Percentiles rank a stretch among this genome's conserved stretches.
Conservation (phyloP, 2,797 vertebrate species). For the Pantherophis alleghaniensis region DNA sequence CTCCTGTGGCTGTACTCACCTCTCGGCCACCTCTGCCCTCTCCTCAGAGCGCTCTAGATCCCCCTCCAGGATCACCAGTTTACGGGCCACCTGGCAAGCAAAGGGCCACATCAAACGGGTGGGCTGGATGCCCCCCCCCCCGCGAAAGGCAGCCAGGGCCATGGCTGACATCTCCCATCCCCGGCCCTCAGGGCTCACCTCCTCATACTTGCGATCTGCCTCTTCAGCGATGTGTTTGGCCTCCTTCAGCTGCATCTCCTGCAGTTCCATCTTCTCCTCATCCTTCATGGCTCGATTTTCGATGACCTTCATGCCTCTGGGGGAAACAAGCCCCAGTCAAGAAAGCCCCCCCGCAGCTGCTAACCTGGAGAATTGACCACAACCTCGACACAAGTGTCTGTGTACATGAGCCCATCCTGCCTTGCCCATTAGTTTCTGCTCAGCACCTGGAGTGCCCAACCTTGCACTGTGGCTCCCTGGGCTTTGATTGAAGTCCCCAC, state of each 20-base stretch:
- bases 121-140: fast-evolving
- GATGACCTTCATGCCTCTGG: slow-evolving; percentile 98
- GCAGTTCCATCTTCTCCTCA: slow-evolving; percentile 99
- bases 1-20: slow-evolving; percentile 74
- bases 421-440: background rate
- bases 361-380: background rate
- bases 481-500: background rate
- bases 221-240: slow-evolving; percentile 98
- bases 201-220: slow-evolving; percentile 97
- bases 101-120: fast-evolving
- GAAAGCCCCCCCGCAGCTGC: background rate
- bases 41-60: slow-evolving; percentile 96
- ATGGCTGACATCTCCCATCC: too few relatives aligned
- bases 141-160: background rate
- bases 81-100: slow-evolving; percentile 85
- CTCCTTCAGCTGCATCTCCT: slow-evolving; percentile 98
- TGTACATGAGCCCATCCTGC: background rate
- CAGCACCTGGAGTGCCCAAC: background rate
- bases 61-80: slow-evolving; percentile 94
- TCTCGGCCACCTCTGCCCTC: slow-evolving; percentile 93
- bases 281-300: slow-evolving; percentile 98
- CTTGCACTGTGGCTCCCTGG: background rate
- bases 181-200: slow-evolving; percentile 74
- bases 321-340: background rate
- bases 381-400: background rate